phyloP scores from a whole-genome alignment of 2,888 invertebrate genomes.

The Allolobophora icterica region DNA sequence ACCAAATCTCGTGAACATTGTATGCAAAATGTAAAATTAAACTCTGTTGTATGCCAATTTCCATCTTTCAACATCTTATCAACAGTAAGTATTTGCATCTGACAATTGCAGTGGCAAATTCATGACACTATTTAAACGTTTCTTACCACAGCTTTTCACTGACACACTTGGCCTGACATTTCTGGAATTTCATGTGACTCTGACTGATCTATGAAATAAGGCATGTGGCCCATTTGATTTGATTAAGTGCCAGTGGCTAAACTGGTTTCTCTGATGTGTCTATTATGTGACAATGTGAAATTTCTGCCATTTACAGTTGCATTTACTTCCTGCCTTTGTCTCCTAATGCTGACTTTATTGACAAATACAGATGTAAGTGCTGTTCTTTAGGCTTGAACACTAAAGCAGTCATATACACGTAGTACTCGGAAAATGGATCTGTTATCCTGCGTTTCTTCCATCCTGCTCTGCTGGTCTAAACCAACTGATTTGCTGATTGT shows the following conservation, averaged over 20 bases:
- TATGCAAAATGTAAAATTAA: background rate
- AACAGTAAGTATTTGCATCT: background rate
- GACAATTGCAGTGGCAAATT: background rate
- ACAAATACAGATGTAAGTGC: background rate
- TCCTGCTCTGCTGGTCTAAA: background rate
- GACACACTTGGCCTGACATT: background rate
- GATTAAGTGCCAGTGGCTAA: background rate
- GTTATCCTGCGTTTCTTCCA: background rate
- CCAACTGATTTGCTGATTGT: constrained; percentile 17
- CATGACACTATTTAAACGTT: background rate
- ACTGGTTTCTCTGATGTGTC: background rate
- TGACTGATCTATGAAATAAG: background rate
- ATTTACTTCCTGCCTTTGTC: background rate
- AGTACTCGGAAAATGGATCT: background rate
- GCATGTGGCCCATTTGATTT: background rate
- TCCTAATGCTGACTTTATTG: background rate
- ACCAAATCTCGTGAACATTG: background rate
- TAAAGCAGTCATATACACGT: too few relatives aligned
- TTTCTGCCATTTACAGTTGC: background rate
- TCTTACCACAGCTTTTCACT: background rate
- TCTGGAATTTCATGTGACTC: background rate
- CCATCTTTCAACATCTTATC: background rate
- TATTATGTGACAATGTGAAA: background rate
- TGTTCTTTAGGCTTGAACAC: background rate
- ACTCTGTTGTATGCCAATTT: background rate